Evolutionary conservation across 2,797 vertebrate genomes (phyloP).

Genomic region (Synaphobranchus kaupii): DNA sequence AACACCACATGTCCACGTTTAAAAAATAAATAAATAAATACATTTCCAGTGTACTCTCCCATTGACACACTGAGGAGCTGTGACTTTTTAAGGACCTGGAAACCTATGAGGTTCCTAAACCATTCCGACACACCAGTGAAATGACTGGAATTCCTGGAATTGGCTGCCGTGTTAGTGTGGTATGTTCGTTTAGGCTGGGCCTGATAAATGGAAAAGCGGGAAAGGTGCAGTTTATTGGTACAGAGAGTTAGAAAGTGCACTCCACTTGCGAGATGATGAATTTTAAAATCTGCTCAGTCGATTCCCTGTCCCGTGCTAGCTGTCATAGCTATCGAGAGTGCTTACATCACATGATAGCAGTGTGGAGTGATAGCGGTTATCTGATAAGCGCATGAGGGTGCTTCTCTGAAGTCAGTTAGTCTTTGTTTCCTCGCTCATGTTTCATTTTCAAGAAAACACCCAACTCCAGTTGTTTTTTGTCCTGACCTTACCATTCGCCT

Average conservation of each 20-base stretch:
- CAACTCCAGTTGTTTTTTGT: no score
- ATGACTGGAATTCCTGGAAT: not conserved
- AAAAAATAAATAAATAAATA: not conserved
- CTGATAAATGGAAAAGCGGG: not conserved
- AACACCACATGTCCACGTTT: slow-evolving; percentile 51
- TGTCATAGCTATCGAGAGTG: not conserved
- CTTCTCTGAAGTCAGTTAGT: not conserved
- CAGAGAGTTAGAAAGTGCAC: not conserved
- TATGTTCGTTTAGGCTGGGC: not conserved
- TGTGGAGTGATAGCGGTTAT: no score
- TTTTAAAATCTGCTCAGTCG: not conserved
- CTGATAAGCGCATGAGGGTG: not conserved
- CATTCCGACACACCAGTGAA: not conserved
- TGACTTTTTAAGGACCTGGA: not conserved
- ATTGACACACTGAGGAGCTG: not conserved
- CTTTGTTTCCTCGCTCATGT: not conserved
- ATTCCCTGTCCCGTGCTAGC: not conserved
- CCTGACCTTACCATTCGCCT: no score
- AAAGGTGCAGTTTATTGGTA: not conserved
- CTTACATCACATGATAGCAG: not conserved
- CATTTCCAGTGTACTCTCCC: not conserved
- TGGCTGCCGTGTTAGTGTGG: not conserved
- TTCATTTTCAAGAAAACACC: not conserved
- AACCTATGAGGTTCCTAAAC: not conserved
- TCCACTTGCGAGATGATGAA: not conserved